These are phyloP conservation scores for Actenoides hombroni DNA, from an alignment of 2,113 vertebrate genomes.

Conservation along the genomic window DNA sequence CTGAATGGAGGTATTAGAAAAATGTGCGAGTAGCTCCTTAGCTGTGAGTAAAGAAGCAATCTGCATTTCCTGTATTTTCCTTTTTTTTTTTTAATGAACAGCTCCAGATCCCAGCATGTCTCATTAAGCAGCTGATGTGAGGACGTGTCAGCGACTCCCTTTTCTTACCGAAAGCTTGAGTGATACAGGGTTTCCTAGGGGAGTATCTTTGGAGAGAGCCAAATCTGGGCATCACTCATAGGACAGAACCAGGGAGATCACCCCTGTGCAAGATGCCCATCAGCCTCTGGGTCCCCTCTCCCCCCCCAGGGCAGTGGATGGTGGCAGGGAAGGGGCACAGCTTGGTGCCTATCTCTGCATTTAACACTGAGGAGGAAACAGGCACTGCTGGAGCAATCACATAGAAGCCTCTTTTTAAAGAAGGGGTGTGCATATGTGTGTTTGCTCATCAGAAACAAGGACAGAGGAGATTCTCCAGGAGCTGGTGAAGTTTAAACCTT, in stretches of 20 bases:
- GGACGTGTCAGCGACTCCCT: background rate
- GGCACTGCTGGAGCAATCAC: background rate
- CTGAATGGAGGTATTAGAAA: background rate
- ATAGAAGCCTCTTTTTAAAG: background rate
- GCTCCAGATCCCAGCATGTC: accelerated
- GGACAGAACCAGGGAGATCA: background rate
- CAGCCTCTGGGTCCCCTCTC: background rate
- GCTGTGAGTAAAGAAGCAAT: background rate
- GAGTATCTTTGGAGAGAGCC: background rate
- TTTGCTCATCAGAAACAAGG: background rate
- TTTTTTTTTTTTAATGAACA: background rate
- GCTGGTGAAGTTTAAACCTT: accelerated
- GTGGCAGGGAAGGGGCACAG: background rate
- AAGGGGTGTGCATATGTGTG: background rate
- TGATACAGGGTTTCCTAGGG: background rate
- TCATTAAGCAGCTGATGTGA: background rate
- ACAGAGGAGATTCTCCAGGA: background rate
- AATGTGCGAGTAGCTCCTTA: background rate
- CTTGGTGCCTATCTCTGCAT: background rate
- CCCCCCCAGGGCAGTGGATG: accelerated
- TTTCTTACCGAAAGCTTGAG: background rate
- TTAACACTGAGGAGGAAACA: background rate
- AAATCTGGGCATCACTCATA: accelerated
- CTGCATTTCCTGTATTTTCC: background rate
- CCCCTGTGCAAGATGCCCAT: accelerated